Percentiles rank a stretch among this genome's conserved stretches.
phyloP scores from a whole-genome alignment of 35 echinoderm and acorn worm genomes.

The Ophiothrix spiculata region DNA sequence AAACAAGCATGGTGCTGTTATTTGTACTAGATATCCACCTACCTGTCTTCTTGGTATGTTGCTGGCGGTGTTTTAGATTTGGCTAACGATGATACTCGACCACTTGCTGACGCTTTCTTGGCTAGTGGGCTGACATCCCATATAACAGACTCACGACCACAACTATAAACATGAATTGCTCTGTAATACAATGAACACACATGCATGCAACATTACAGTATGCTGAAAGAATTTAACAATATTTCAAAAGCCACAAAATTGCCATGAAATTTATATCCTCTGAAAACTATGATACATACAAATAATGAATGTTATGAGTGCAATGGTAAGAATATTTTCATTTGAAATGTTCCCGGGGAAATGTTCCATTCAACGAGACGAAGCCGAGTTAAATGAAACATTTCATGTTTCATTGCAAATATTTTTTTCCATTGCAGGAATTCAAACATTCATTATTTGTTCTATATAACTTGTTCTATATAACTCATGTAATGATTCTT shows the following conservation, averaged over 20 bases:
- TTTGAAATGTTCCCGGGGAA: neutral
- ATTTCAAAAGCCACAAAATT: neutral
- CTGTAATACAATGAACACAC: slow-evolving; percentile 39
- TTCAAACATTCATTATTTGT: too few relatives aligned
- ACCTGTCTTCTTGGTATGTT: slow-evolving; percentile 86
- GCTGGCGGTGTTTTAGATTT: slow-evolving; percentile 66
- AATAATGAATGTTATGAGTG: too few relatives aligned
- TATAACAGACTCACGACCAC: slow-evolving; percentile 93
- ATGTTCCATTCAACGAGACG: too few relatives aligned
- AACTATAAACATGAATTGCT: slow-evolving; percentile 90
- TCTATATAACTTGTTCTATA: too few relatives aligned
- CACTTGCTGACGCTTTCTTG: slow-evolving; percentile 55
- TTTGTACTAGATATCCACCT: too few relatives aligned
- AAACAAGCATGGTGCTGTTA: too few relatives aligned
- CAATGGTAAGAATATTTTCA: neutral
- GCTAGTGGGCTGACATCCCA: slow-evolving; percentile 95
- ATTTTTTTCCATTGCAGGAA: too few relatives aligned
- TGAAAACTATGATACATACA: neutral
- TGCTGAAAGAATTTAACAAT: too few relatives aligned
- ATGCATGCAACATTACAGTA: too few relatives aligned
- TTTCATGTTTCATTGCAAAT: neutral
- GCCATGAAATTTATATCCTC: neutral
- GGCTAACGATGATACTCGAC: slow-evolving; percentile 52
- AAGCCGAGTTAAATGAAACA: too few relatives aligned
- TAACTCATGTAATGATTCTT: too few relatives aligned